Evolutionary conservation across 2,113 vertebrate genomes (phyloP), one percentile per base, ranked within the genome.

Genomic region (Sceloporus tristichus): DNA sequence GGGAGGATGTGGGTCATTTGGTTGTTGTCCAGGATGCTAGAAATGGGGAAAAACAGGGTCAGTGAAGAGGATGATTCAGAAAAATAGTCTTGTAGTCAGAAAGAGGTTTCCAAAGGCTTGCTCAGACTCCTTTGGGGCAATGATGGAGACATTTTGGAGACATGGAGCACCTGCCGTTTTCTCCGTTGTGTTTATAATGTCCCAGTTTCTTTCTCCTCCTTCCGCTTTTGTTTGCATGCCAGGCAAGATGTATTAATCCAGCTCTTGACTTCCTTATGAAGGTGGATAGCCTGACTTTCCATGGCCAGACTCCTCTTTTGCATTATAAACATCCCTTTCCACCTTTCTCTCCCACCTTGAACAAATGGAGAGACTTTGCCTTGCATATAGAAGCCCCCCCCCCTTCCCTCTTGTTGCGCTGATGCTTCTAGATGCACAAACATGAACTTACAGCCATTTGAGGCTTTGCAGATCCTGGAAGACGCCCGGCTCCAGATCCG

Each of bases 21-120:
- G 91, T 95, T 97, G 88, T 95, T 94, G 25, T 96, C 95, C 65
- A 96, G 85, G 83, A 97, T 95, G 85, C 95, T 95, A 53, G 48
- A 14, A 56, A 65, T 82, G 19, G 79, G 73, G 56, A 40, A 62
- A 23, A 25, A 34, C 11, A 10, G 70, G 13, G 70, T 48, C 48
- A 5, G 3, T 29, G 29, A 77, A 78, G 4, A 25, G 9, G 54
- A 19, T 8, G 29, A 29, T 2, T 25, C 66, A 62, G 66, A 42
- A 11, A 34, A 66, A 11, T 25, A 89, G 3, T 48, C 7, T 48
- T 48, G 48, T 48, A 48, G 4, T 48, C 48, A 48, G 48, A 48
- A 48, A 48, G 48, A 48, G 5, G 48, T 48, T 48, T 48, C 48
- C 42, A 48, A 48, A 4, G 6, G 42, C 42, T 48, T 48, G 66